These are phyloP conservation scores for Melanostigma gelatinosum DNA, from an alignment of 2,113 vertebrate genomes.

Conservation along the genomic window DNA sequence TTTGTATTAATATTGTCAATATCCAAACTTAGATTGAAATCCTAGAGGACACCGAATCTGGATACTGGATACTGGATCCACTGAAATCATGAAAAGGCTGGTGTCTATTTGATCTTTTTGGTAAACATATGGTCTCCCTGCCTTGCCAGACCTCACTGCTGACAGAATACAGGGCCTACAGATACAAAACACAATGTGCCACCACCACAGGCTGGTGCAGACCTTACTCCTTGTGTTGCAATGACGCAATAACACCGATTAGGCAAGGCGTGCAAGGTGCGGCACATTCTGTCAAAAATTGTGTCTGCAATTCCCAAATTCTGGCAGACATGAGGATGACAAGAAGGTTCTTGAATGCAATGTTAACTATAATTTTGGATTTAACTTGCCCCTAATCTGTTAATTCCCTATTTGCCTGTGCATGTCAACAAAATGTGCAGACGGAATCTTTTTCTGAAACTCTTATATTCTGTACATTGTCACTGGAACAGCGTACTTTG, in stretches of 20 bases:
- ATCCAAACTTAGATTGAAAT: conserved; percentile 3
- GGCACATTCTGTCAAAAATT: neutral
- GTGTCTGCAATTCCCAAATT: neutral
- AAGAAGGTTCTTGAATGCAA: conserved; percentile 12
- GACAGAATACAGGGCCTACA: conserved; percentile 31
- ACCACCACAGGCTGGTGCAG: conserved; percentile 33
- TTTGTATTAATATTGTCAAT: neutral
- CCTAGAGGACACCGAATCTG: neutral
- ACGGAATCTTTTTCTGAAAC: conserved; percentile 6
- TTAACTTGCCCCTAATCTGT: neutral
- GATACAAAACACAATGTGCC: conserved; percentile 12
- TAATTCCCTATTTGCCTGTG: neutral
- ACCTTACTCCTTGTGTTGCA: conserved; percentile 16
- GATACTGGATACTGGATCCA: neutral
- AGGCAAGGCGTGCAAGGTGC: neutral
- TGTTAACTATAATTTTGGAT: neutral
- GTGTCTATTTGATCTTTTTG: conserved; percentile 48
- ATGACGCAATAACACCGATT: conserved; percentile 11
- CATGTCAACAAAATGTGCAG: conserved; percentile 30
- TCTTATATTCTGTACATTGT: conserved; percentile 4
- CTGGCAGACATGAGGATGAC: neutral
- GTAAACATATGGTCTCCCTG: conserved; percentile 17
- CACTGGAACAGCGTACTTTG: conserved; percentile 15
- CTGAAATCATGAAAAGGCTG: conserved; percentile 5
- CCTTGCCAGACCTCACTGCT: conserved; percentile 46